phyloP scores from a whole-genome alignment of 2,113 vertebrate species.

The Pseudonaja textilis region DNA sequence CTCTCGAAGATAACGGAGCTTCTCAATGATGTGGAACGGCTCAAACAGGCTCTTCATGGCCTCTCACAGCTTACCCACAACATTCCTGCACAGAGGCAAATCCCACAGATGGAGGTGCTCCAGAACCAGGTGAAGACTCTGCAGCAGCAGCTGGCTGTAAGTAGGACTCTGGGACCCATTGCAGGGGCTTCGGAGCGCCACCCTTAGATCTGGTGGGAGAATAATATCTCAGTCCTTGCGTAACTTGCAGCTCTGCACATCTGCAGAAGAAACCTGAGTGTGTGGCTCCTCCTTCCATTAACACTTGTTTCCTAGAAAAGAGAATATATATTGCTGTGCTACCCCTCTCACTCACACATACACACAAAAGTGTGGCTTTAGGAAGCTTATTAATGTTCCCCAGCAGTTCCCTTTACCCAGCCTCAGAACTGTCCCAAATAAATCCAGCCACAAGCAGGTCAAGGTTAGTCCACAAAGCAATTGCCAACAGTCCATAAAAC shows the following conservation, averaged over 20 bases:
- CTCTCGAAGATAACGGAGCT: conserved; percentile 86
- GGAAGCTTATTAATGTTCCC: not conserved
- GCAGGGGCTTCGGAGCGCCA: not conserved
- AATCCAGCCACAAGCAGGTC: not conserved
- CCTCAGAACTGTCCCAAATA: not conserved
- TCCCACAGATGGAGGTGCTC: conserved; percentile 82
- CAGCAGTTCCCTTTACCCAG: not conserved
- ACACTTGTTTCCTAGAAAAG: not conserved
- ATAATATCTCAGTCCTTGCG: not conserved
- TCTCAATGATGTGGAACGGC: conserved; percentile 87
- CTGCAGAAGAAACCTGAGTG: not conserved
- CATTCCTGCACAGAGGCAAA: conserved; percentile 84
- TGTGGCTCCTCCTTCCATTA: not conserved
- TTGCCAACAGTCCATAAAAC: not conserved
- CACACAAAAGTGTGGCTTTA: no score
- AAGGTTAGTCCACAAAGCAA: not conserved
- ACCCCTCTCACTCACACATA: no score
- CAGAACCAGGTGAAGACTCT: conserved; percentile 87
- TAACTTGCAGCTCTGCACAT: not conserved
- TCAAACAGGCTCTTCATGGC: conserved; percentile 90
- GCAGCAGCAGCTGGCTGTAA: conserved; percentile 94
- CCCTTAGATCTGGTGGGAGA: not conserved
- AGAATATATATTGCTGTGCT: not conserved
- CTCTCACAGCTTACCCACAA: conserved; percentile 88
- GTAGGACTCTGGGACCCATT: conserved; percentile 51